Evolutionary conservation across 2,888 invertebrate species (phyloP), one percentile per base, ranked within the genome.

Genomic region (Noctua fimbriata): DNA sequence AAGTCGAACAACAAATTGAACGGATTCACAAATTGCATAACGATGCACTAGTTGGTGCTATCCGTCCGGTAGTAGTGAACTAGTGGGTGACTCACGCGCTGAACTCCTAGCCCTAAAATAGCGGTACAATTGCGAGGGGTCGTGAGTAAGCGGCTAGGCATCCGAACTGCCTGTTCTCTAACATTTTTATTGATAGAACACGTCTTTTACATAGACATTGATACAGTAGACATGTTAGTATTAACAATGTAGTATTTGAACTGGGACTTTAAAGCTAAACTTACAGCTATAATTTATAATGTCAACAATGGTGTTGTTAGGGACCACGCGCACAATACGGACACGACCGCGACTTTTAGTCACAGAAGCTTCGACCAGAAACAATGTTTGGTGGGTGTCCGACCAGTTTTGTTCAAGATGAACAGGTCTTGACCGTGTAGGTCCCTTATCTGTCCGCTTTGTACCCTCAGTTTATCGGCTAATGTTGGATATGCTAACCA

Each of bases 81-180:
- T 24, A 78, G 58, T 60, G 47, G 47, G 60, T 91, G 90, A 92
- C 75, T 87, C 84, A 87, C 47, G 47, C 71, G 67, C 76, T 73
- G 66, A 75, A 85, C 83, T 86, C 58, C 82, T 89, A 82, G 80
- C 90, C 90, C 91, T 90, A 89, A 92, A 93, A 93, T 93, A 92
- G 91, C 85, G 63, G 52, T 41, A 76, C 90, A 91, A 91, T 91
- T 90, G 89, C 88, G 75, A 79, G 85, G 79, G 79, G 73, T 79
- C 82, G 89, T 93, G 92, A 93, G 88, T 91, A 92, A 92, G 85
- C 73, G 78, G 75, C 73, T 81, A 78, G 90, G 91, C 86, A 92
- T 92, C 88, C 84, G 77, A 79, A 86, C 84, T 36, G 58, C 58
- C 67, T 73, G 73, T 66, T 76, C 60, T 65, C 69, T 67, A 49